These are phyloP conservation scores for Aleadryas rufinucha DNA, from an alignment of 2,113 vertebrate species.

Conservation along the genomic window DNA sequence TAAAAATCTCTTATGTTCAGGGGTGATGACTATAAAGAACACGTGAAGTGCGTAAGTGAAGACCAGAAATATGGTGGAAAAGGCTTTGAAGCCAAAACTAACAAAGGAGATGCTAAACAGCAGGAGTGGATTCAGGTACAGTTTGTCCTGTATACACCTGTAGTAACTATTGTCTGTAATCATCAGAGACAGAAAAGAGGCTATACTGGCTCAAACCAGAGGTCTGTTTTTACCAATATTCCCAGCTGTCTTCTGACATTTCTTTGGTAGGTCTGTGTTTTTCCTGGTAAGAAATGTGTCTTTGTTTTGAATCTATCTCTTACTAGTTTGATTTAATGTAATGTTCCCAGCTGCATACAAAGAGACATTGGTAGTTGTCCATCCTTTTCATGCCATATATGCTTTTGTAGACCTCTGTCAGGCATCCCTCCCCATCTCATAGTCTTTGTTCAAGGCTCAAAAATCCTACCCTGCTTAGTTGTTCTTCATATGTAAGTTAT, in stretches of 20 bases:
- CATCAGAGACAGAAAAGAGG: neutral
- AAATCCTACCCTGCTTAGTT: neutral
- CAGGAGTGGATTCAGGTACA: conserved; percentile 92
- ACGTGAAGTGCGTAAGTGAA: conserved; percentile 87
- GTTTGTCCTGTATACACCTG: neutral
- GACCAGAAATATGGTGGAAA: conserved; percentile 96
- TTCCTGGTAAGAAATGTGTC: neutral
- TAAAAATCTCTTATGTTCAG: conserved; percentile 58
- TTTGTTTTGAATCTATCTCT: neutral
- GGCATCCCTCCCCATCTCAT: neutral
- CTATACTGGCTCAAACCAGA: neutral
- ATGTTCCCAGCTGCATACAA: neutral
- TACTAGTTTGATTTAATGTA: neutral
- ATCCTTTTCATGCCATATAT: neutral
- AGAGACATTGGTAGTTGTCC: neutral
- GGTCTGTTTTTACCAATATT: neutral
- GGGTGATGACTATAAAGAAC: conserved; percentile 88
- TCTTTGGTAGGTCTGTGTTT: neutral
- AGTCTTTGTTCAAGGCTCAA: neutral
- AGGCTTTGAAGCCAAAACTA: conserved; percentile 84
- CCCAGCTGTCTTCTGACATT: neutral
- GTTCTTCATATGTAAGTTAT: neutral
- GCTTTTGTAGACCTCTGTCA: neutral
- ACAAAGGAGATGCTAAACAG: conserved; percentile 92
- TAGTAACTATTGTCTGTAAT: neutral